These are phyloP conservation scores for Sebastiscus tertius DNA, from an alignment of 2,797 vertebrate genomes.

Conservation along the genomic window DNA sequence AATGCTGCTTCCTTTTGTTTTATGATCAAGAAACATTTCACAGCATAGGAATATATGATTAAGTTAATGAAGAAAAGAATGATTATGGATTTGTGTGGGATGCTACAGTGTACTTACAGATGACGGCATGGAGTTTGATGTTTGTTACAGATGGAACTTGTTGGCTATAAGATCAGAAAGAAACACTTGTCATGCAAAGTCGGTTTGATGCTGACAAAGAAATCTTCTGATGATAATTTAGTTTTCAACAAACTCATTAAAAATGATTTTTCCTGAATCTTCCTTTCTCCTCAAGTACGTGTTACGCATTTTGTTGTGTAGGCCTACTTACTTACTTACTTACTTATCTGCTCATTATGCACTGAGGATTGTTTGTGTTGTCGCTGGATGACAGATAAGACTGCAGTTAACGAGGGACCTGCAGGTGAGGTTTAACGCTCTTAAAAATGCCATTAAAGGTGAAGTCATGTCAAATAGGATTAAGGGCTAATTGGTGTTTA, in stretches of 20 bases:
- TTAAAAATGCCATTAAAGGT: conserved; percentile 53
- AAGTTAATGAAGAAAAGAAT: not conserved
- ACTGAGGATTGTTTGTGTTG: conserved; percentile 12
- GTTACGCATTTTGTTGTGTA: not conserved
- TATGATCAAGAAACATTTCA: not conserved
- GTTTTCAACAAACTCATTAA: conserved; percentile 8
- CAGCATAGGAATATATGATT: not conserved
- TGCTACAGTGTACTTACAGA: not conserved
- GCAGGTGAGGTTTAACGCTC: conserved; percentile 33
- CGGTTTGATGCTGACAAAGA: conserved; percentile 2
- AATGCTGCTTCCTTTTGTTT: not conserved
- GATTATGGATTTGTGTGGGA: not conserved
- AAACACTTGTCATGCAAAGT: conserved; percentile 4
- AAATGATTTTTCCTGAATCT: not conserved
- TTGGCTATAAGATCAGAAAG: conserved; percentile 8
- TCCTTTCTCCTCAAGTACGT: not conserved
- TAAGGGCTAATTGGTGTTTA: conserved; percentile 58
- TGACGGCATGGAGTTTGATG: conserved; percentile 1
- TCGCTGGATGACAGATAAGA: conserved; percentile 18
- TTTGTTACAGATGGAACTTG: not conserved
- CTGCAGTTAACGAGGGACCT: conserved; percentile 16
- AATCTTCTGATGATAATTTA: not conserved
- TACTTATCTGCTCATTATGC: not conserved
- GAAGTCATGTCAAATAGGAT: conserved; percentile 53
- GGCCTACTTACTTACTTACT: not conserved